Base-by-base conservation (phyloP, 1,140 invertebrate genomes). In the Tetramorium parvispinum region DNA sequence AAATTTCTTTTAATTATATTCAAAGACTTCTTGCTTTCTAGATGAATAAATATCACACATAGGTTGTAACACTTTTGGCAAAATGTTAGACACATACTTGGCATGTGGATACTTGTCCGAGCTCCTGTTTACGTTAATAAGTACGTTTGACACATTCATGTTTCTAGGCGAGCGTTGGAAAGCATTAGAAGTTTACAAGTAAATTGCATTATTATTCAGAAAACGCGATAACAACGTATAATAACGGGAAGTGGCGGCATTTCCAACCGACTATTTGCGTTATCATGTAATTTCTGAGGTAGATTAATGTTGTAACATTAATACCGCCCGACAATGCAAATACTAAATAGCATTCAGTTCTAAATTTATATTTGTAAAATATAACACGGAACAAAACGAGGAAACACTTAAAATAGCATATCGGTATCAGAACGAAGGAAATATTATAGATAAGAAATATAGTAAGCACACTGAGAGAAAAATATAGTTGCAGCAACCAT, bases 241-340 rank as follows among this genome's bases (percentile, higher is more conserved):
- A 66, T 79, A 49, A 66, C 18, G 27, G 11, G 18, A 66, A 65
- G 51, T 37, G 27, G 18, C 11, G 27, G 24, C 27, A 66, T 3
- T 3, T 78, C 18, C 13, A 37, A 10, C n/a, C 5, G 43, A 46
- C 21, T 66, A 79, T 68, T 68, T 79, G 7, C 61, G 53, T 49
- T n/a, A 43, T 32, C 13, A 4, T 51, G 32, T 16, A 79, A 79
- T 79, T 79, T 66, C 43, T 51, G 13, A 8, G 10, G 18, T 8
- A 68, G 40, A 79, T 79, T 79, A 53, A 68, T 32, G 13, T 2
- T 51, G 13, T 32, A 79, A 78, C 66, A 78, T 27, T 78, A 79
- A 79, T 78, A 24, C 10, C 40, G 32, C 37, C 7, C 8, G 13
- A 13, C 13, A 37, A 37, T 79, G 27, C 11, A 51, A 46, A 78